Conservation (phyloP, 2,888 invertebrate species). For the Phytoseiulus persimilis region DNA sequence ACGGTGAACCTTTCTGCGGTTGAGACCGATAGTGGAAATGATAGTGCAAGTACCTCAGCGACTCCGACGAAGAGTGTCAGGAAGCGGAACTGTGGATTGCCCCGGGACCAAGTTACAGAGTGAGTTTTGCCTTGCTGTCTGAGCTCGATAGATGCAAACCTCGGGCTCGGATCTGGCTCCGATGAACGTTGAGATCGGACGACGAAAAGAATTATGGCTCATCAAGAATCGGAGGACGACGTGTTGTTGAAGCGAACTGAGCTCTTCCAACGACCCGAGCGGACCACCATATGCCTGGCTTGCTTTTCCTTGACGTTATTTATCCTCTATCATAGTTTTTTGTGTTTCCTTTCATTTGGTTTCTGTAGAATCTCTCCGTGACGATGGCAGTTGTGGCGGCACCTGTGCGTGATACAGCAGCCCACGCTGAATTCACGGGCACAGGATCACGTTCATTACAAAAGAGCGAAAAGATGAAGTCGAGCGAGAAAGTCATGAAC, state of each 20-base stretch:
- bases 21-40: constrained; percentile 30
- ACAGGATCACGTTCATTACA: neutral
- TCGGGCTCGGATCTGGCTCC: neutral
- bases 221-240: neutral
- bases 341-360: neutral
- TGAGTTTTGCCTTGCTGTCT: no score
- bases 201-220: no score
- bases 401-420: neutral
- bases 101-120: constrained; percentile 18
- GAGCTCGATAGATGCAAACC: no score
- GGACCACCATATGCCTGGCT: neutral
- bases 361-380: neutral
- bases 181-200: neutral
- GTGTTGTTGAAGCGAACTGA: neutral
- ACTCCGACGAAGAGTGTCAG: neutral
- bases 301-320: neutral
- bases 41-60: constrained; percentile 25
- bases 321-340: neutral
- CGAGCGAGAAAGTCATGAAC: neutral
- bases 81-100: neutral
- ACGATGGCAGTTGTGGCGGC: neutral
- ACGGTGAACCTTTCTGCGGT: neutral
- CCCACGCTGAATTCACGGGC: neutral
- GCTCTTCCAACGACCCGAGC: neutral
- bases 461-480: neutral